Evolutionary conservation across 2,113 vertebrate species (phyloP), one percentile per base, ranked within the genome.

Genomic region (Ranitomeya variabilis): DNA sequence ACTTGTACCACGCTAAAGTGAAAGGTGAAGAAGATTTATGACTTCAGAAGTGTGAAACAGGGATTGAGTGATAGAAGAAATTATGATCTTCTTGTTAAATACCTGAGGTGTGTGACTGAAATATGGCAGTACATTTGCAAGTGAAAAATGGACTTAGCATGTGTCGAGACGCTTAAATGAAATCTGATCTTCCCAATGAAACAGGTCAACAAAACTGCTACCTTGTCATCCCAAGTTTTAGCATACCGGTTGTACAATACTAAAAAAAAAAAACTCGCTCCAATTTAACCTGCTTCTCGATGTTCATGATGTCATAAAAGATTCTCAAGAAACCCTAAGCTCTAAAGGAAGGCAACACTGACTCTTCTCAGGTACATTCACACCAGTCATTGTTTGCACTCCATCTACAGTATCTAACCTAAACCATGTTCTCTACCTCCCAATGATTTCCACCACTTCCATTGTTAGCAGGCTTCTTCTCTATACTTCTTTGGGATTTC

Each of bases 1-100:
- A 82, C 55, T 88, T 67, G 23, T 74, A 31, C 86, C 51, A 67
- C 57, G 15, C 19, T 62, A 21, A 69, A 62, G 69, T 9, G 19
- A 74, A 74, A 88, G 67, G 79, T 64, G 86, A 83, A 54, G 83
- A 10, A 74, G 79, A 88, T 88, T 88, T 82, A 82, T n/a, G 52
- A 60, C 26, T 74, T 59, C 18, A 67, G 79, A 82, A 62, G 79
- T 62, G 67, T 52, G 54, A 83, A 79, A 74, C 79, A 87, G 71
- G 64, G 23, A 73, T 69, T 88, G 86, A 74, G 66, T 83, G 67
- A 88, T 62, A 88, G 67, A 88, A 88, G 26, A 69, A 71, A 81
- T 87, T 87, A 81, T 52, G 6, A 81, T 71, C 37, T 59, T 59
- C 86, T 88, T 88, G 86, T 83, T 88, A 88, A 82, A 82, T 88